Conservation (phyloP, 2,888 invertebrate species). For the Augochlorella aurata region DNA sequence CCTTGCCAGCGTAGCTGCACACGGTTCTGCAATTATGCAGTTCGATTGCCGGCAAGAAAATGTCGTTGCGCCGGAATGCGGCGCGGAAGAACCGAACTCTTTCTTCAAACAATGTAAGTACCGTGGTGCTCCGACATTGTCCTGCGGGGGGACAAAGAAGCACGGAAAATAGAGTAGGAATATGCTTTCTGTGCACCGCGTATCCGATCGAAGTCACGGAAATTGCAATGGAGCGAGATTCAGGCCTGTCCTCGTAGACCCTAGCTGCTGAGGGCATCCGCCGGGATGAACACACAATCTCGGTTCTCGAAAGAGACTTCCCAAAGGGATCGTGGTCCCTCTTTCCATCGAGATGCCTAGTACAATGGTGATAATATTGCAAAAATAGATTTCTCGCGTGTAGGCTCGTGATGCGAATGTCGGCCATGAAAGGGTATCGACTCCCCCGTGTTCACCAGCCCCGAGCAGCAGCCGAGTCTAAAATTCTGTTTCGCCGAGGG, state of each 20-base stretch:
- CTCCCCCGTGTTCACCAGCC: conserved; percentile 32
- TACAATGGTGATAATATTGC: conserved; percentile 66
- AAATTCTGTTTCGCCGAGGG: conserved; percentile 8
- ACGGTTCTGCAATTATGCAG: neutral
- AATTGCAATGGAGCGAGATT: conserved; percentile 20
- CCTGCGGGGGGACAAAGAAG: neutral
- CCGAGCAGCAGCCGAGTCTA: conserved; percentile 32
- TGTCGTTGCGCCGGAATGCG: neutral
- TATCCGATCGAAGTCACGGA: conserved; percentile 4
- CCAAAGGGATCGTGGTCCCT: conserved; percentile 30
- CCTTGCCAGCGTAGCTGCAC: neutral
- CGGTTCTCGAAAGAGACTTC: conserved; percentile 4
- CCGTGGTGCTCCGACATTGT: neutral
- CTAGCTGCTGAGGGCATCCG: conserved; percentile 39
- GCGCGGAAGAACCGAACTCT: neutral
- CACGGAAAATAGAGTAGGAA: neutral
- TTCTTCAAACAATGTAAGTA: neutral
- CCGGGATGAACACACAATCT: conserved; percentile 33
- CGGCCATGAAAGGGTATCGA: conserved; percentile 21
- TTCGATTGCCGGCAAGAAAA: neutral
- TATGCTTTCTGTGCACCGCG: conserved; percentile 6
- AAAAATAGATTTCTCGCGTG: conserved; percentile 68
- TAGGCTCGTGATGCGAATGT: conserved; percentile 53
- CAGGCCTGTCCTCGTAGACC: conserved; percentile 38
- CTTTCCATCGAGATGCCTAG: conserved; percentile 57